Percentiles rank a stretch among this genome's conserved stretches.
phyloP scores from a whole-genome alignment of 2,113 vertebrate genomes.

The Myrmecobius fasciatus region DNA sequence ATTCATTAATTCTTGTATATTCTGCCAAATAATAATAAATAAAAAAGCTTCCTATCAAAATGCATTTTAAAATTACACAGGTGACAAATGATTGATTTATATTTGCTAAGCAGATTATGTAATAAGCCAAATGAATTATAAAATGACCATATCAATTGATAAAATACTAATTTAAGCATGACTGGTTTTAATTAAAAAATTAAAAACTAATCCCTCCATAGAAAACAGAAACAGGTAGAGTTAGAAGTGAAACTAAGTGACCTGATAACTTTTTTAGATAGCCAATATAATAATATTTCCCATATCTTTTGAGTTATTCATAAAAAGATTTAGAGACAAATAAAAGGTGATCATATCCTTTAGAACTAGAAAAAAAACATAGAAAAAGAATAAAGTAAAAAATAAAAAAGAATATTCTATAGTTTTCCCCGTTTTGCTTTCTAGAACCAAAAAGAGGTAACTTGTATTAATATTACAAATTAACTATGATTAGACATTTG shows the following conservation, averaged over 20 bases:
- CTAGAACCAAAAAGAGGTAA: background rate
- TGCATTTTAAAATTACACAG: background rate
- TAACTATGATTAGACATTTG: background rate
- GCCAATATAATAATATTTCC: background rate
- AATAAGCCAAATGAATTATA: background rate
- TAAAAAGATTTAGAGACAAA: background rate
- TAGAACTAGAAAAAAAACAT: background rate
- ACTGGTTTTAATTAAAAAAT: background rate
- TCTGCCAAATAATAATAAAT: background rate
- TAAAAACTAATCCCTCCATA: background rate
- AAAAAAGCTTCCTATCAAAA: background rate
- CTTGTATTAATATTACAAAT: background rate
- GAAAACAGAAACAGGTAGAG: background rate
- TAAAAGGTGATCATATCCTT: background rate
- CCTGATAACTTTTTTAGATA: background rate
- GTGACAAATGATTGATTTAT: background rate
- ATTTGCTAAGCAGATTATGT: background rate
- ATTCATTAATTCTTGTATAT: background rate
- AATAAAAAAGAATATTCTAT: background rate
- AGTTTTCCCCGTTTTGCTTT: background rate
- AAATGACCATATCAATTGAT: background rate
- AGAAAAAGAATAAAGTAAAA: background rate
- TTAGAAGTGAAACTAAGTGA: background rate
- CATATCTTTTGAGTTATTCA: background rate
- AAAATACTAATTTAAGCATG: background rate